Percentiles rank a stretch among this genome's conserved stretches.
These are phyloP conservation scores for Leptogaster cylindrica DNA, from an alignment of 2,888 invertebrate species.

Conservation along the genomic window DNA sequence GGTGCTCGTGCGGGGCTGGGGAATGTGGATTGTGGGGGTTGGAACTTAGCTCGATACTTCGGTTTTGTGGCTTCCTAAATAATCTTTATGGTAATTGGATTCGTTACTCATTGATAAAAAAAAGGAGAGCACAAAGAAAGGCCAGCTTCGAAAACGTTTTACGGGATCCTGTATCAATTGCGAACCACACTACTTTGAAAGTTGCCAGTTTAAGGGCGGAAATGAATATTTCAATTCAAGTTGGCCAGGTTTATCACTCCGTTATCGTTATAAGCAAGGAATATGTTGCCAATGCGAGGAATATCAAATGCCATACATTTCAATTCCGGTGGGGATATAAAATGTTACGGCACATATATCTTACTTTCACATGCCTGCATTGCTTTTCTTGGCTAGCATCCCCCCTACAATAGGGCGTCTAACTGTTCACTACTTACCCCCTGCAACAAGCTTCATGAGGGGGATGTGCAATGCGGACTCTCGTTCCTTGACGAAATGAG, in stretches of 20 bases:
- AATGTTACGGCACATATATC: constrained; percentile 12
- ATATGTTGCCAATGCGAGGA: not conserved
- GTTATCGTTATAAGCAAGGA: not conserved
- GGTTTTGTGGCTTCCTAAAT: too few relatives aligned
- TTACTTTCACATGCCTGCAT: not conserved
- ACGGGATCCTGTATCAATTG: too few relatives aligned
- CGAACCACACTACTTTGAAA: too few relatives aligned
- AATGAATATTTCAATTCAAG: constrained; percentile 1
- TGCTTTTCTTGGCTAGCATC: constrained; percentile 8
- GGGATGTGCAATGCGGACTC: not conserved
- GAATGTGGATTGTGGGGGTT: too few relatives aligned
- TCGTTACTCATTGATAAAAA: too few relatives aligned
- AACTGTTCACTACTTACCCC: too few relatives aligned
- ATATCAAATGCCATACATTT: constrained; percentile 15
- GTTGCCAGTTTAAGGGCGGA: not conserved
- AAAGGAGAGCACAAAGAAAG: too few relatives aligned
- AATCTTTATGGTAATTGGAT: too few relatives aligned
- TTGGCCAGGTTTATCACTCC: not conserved
- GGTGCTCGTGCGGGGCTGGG: too few relatives aligned
- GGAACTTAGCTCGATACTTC: too few relatives aligned
- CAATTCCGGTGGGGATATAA: constrained; percentile 6
- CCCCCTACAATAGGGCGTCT: too few relatives aligned
- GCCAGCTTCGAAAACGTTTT: too few relatives aligned
- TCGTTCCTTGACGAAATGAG: not conserved
- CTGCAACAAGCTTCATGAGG: not conserved